phyloP scores from a whole-genome alignment of 92 coral and sea anemone species.

The Paragorgia papillata region DNA sequence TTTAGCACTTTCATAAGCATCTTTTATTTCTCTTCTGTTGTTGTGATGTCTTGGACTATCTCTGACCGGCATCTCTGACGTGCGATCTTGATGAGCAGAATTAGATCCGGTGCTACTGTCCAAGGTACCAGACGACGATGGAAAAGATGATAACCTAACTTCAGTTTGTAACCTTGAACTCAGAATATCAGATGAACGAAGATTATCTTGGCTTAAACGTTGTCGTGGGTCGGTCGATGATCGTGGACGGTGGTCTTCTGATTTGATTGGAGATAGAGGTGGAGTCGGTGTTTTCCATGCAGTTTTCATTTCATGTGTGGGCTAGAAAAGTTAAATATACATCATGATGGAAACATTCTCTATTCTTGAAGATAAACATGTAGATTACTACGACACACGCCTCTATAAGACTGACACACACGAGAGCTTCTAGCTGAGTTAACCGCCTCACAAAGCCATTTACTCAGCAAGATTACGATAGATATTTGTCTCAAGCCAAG shows the following conservation, averaged over 20 bases:
- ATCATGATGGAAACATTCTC: too few relatives aligned
- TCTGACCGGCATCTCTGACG: not conserved
- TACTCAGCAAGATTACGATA: too few relatives aligned
- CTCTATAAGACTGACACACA: too few relatives aligned
- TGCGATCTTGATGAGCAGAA: not conserved
- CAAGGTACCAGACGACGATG: constrained; percentile 10
- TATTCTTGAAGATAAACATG: too few relatives aligned
- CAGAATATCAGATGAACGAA: constrained; percentile 57
- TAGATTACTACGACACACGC: too few relatives aligned
- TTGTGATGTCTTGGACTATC: not conserved
- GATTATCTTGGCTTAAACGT: constrained; percentile 27
- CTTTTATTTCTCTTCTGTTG: not conserved
- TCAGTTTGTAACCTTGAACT: constrained; percentile 78
- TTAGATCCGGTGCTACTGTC: not conserved
- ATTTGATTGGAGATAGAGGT: constrained; percentile 20
- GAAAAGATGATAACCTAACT: constrained; percentile 72
- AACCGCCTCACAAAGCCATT: too few relatives aligned
- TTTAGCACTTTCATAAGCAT: constrained; percentile 39
- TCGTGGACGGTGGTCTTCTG: constrained; percentile 10
- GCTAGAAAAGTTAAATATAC: constrained; percentile 21
- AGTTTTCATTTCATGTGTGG: constrained; percentile 66
- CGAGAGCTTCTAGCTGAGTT: too few relatives aligned
- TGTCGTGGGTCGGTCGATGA: constrained; percentile 11
- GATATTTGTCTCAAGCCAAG: too few relatives aligned
- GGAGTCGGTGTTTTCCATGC: constrained; percentile 94